Evolutionary conservation across 2,113 vertebrate species (phyloP), one percentile per base, ranked within the genome.

Genomic region (Nothocercus nigrocapillus): DNA sequence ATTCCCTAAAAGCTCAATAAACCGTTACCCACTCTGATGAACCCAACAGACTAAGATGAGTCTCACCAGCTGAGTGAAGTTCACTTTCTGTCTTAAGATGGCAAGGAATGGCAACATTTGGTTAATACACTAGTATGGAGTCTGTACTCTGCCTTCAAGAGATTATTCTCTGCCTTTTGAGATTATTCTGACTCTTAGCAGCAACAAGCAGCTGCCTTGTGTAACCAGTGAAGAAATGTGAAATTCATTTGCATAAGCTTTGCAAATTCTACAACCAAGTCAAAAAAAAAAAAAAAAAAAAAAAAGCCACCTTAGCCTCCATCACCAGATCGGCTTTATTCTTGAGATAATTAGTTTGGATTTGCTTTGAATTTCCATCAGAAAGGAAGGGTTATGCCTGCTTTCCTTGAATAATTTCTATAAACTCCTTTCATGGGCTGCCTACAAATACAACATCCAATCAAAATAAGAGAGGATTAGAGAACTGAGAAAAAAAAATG

Each of bases 91-190:
- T 5, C 8, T 67, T 67, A 67, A 67, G 64, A 25, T 28, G 27
- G 18, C 36, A 70, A 83, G 45, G 92, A 44, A 72, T 32, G 56
- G 9, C 73, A 92, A 38, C 18, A 28, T 70, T 86, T 83, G 56
- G 15, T 24, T 62, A 56, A 42, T 58, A 58, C 21, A 11, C 11
- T 0, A 2, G 15, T 22, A 36, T 10, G 27, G 18, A 2, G 0
- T 36, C n/a, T 70, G 13, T 5, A 19, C 44, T 74, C 54, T 90
- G 77, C 40, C 44, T 74, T 56, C 63, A 73, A 76, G 10, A 18
- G n/a, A n/a, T n/a, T n/a, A n/a, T n/a, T n/a, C n/a, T n/a, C n/a
- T n/a, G n/a, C n/a, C 2, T 63, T 59, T 61, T 83, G 49, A 62
- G 40, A 69, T 77, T 69, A 44, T 84, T 77, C 68, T 80, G 53